A percentile compares a stretch with the other conserved stretches of the same genome.
These are phyloP conservation scores for Gambusia holbrooki DNA, from an alignment of 2,113 vertebrate species.

Conservation along the genomic window DNA sequence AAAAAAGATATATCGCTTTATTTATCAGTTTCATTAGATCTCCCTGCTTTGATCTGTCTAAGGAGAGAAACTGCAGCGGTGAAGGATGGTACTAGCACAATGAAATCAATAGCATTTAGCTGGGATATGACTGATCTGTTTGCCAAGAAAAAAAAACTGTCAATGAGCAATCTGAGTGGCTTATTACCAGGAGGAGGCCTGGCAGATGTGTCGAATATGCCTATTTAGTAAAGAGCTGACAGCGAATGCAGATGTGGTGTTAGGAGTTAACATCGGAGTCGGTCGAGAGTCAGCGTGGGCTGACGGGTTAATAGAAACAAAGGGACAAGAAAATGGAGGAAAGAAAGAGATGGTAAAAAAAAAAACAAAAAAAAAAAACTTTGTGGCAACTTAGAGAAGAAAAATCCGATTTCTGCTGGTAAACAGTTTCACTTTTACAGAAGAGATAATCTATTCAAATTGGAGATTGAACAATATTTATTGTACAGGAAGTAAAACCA, in stretches of 20 bases:
- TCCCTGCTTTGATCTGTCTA: constrained; percentile 51
- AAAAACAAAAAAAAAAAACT: constrained; percentile 24
- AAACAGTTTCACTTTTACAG: not conserved
- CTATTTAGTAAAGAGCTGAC: constrained; percentile 17
- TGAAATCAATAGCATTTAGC: constrained; percentile 41
- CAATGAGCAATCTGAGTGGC: constrained; percentile 18
- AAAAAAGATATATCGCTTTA: constrained; percentile 56
- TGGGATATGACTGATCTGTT: constrained; percentile 19
- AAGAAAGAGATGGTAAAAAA: constrained; percentile 45
- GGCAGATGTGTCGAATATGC: constrained; percentile 32
- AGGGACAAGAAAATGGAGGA: constrained; percentile 48
- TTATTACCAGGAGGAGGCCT: constrained; percentile 17
- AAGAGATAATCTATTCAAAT: not conserved
- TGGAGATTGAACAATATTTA: not conserved
- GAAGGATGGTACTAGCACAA: constrained; percentile 55
- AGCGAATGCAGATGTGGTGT: constrained; percentile 44
- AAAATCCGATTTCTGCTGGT: not conserved
- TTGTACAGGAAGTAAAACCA: not conserved
- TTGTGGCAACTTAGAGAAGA: constrained; percentile 26
- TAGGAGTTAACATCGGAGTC: constrained; percentile 29
- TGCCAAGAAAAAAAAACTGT: constrained; percentile 28
- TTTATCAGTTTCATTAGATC: constrained; percentile 57
- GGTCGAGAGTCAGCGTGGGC: constrained; percentile 26
- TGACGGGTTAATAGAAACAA: constrained; percentile 42
- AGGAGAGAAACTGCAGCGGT: constrained; percentile 62